Evolutionary conservation across 2,888 invertebrate genomes (phyloP), one percentile per base, ranked within the genome.

Genomic region (Clivina fossor): DNA sequence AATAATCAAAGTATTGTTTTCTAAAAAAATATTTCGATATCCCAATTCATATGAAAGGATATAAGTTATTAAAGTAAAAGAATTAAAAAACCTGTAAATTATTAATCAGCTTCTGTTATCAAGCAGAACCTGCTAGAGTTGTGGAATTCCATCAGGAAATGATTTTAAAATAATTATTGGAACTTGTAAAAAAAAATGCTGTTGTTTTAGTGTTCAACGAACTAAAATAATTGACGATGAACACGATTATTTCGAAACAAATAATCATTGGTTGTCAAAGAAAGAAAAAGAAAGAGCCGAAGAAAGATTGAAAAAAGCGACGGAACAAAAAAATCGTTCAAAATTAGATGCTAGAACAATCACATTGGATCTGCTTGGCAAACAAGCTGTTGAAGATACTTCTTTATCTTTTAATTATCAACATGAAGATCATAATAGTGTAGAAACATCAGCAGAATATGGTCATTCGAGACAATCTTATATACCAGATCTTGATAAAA

Each of bases 141-240:
- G n/a, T n/a, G n/a, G n/a, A 7, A 7, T 26, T 26, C 26, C 5
- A 26, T 5, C n/a, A n/a, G n/a, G n/a, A n/a, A n/a, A n/a, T n/a
- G n/a, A n/a, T 32, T 32, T 32, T 32, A n/a, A 11, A n/a, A 11
- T 32, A 32, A 7, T 32, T 32, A 32, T 32, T 26, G 26, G 26
- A 9, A 26, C 5, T 24, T n/a, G n/a, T n/a, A n/a, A n/a, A n/a
- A n/a, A n/a, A n/a, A n/a, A n/a, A n/a, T n/a, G n/a, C 20, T 37
- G n/a, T n/a, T n/a, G n/a, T 41, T 70, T 18, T 65, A 88, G 90
- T 67, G 84, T 84, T 63, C 79, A 81, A 30, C 81, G 89, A 53
- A 87, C 85, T 2, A 83, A 81, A 68, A 90, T 94, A 4, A 91
- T 90, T 37, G 97, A 98, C 71, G 97, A 97, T 69, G 93, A 97